phyloP scores from a whole-genome alignment of 1,140 invertebrate genomes.

The Megathymus violae region DNA sequence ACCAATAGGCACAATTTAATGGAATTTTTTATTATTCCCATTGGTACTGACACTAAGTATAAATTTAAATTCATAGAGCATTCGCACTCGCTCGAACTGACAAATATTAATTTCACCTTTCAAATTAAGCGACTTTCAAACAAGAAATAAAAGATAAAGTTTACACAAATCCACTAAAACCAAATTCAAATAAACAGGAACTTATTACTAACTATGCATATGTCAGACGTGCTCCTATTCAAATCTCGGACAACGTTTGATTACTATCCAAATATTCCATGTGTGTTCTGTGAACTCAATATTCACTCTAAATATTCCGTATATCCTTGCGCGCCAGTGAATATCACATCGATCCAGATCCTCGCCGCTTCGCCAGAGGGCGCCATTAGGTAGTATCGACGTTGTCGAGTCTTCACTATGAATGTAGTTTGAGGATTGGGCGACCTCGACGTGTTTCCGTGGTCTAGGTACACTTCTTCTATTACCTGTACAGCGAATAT shows the following conservation, averaged over 20 bases:
- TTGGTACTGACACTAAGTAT: background rate
- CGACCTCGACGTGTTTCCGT: constrained; percentile 95
- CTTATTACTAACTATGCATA: too few species aligned
- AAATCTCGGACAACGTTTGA: background rate
- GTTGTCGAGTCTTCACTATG: constrained; percentile 96
- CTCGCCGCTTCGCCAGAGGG: constrained; percentile 96
- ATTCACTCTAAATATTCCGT: constrained; percentile 77
- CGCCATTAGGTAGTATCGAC: constrained; percentile 96
- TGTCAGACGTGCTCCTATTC: background rate
- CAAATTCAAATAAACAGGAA: background rate
- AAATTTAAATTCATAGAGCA: background rate
- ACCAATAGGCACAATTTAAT: too few species aligned
- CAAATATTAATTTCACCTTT: background rate
- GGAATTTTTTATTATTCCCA: background rate
- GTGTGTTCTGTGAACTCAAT: background rate
- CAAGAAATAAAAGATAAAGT: background rate
- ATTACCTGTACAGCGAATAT: too few species aligned
- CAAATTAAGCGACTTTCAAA: background rate
- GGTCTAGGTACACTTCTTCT: constrained; percentile 98
- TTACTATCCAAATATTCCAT: too few species aligned
- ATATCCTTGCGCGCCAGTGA: constrained; percentile 81
- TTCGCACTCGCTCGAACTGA: background rate
- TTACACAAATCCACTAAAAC: background rate
- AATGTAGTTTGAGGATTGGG: constrained; percentile 96
- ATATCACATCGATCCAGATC: constrained; percentile 98